Base-by-base conservation (phyloP, 2,797 vertebrate genomes). In the Microchirus variegatus region DNA sequence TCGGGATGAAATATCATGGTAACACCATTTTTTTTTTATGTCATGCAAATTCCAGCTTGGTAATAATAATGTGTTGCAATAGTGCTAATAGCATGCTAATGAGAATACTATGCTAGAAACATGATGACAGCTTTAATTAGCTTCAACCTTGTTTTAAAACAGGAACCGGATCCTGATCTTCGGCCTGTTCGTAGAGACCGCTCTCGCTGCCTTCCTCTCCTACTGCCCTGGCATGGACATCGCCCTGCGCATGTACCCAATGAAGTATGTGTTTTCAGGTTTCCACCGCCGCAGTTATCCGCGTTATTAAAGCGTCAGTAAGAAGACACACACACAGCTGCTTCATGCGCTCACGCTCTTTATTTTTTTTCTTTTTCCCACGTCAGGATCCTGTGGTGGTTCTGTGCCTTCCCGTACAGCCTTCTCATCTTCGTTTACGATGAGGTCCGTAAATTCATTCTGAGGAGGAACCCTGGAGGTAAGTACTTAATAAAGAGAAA, bases 171-270 rank as follows among this genome's bases (percentile, higher is more conserved):
- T 97, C 87, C 88, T 97, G 82, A 96, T 97, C 77, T 97, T 97
- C 7, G 96, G 96, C 11, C 87, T 97, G 48, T 93, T 97, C 22
- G 93, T 95, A 35, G 96, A 97, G 88, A 97, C 96, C 0, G 92
- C 95, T 9, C 89, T 97, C 9, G 96, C 96, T 6, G 96, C 95
- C 64, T 97, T 97, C 91, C 90, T 97, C 70, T 97, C 95, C 55
- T 96, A 96, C 89, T 96, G 95, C 82, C 96, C 96, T 0, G 96
- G 96, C 57, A 97, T 97, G 96, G 96, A 95, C 8, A 40, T 97
- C 10, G 95, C 95, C 16, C 85, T 97, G 55, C 94, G 95, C 89
- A 97, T 97, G 96, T 96, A 97, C 86, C 96, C 96, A 1, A 87
- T 97, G 68, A 96, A 93, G 95, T 96, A 90, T 78, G 82, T 64